Base-by-base conservation (phyloP, 2,797 vertebrate genomes). In the Pangasius sanitwongsei region DNA sequence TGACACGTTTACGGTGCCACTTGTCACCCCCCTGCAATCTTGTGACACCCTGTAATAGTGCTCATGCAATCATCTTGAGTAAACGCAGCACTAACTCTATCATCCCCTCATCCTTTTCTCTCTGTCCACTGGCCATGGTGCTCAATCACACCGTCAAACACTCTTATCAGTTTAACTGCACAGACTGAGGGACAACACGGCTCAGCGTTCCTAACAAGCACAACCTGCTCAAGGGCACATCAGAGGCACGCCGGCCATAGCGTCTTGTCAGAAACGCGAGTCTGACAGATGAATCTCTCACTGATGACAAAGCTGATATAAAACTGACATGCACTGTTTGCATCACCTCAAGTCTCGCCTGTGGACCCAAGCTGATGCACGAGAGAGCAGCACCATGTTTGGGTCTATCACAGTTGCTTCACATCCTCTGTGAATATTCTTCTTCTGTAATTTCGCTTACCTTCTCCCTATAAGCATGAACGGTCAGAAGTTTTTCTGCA, bases 171-270 rank as follows among this genome's bases (percentile, higher is more conserved):
- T 72, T 67, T 18, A 11, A n/a, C 74, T 23, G 67, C 89, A 85
- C 31, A 53, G 53, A 63, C 81, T 1, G 28, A 63, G 34, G 85
- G 63, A 83, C 78, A 31, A 83, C 69, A 28, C 4, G 34, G 86
- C 75, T 57, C 37, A 7, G n/a, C 63, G 11, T 61, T 74, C 80
- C n/a, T 69, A 86, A 80, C 31, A n/a, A 89, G 89, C 85, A 92
- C 87, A 92, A 88, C 91, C 90, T 75, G 90, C 93, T 95, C 94
- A 94, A 95, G 94, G 95, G 91, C 93, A 94, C 82, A 67, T 86
- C 85, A 88, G 86, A 86, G 94, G 91, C 92, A 94, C 82, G 77
- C 83, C 80, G 86, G 87, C 85, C 90, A 87, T 92, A 89, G 90
- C 90, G 91, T 90, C 81, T 90, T 65, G 89, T 92, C 92, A 91